A percentile compares a stretch with the other conserved stretches of the same genome.
Evolutionary conservation across 30 jellyfish, hydroid and myxozoan genomes (phyloP).

Genomic region (Cassiopea xamachana): DNA sequence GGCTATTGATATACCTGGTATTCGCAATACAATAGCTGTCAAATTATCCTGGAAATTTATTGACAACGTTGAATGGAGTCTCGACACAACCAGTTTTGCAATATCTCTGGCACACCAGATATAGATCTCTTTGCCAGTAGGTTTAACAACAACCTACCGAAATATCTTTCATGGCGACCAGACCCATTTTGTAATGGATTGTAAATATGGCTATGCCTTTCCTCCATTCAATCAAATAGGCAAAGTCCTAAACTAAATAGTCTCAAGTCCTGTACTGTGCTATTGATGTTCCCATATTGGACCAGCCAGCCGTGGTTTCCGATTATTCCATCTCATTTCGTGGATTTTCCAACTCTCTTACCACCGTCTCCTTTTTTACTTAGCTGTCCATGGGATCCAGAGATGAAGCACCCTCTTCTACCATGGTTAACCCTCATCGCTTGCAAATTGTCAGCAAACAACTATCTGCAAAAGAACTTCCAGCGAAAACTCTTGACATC

Average conservation of each 20-base stretch:
- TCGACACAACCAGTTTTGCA: constrained; percentile 4
- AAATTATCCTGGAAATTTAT: constrained; percentile 19
- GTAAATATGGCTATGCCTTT: constrained; percentile 34
- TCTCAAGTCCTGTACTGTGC: not conserved
- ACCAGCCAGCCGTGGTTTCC: constrained; percentile 62
- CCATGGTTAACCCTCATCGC: no score
- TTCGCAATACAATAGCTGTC: constrained; percentile 16
- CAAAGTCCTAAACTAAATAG: constrained; percentile 12
- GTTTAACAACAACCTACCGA: constrained; percentile 2
- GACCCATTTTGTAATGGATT: constrained; percentile 26
- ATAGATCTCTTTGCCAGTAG: constrained; percentile 48
- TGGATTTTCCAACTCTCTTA: not conserved
- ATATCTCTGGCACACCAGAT: constrained; percentile 10
- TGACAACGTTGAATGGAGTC: constrained; percentile 58
- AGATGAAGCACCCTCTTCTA: constrained; percentile 17
- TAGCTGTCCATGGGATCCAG: constrained; percentile 15
- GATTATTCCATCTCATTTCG: not conserved
- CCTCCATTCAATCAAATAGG: constrained; percentile 58
- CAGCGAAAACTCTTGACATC: constrained; percentile 10
- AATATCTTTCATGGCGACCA: constrained; percentile 13
- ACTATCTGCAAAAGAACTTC: not conserved
- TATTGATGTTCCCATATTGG: constrained; percentile 41
- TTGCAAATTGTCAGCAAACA: not conserved
- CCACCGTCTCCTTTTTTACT: constrained; percentile 6
- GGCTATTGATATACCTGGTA: constrained; percentile 41